A percentile compares a stretch with the other conserved stretches of the same genome.
phyloP scores from a whole-genome alignment of 2,113 vertebrate genomes.

The Pangasianodon gigas region DNA sequence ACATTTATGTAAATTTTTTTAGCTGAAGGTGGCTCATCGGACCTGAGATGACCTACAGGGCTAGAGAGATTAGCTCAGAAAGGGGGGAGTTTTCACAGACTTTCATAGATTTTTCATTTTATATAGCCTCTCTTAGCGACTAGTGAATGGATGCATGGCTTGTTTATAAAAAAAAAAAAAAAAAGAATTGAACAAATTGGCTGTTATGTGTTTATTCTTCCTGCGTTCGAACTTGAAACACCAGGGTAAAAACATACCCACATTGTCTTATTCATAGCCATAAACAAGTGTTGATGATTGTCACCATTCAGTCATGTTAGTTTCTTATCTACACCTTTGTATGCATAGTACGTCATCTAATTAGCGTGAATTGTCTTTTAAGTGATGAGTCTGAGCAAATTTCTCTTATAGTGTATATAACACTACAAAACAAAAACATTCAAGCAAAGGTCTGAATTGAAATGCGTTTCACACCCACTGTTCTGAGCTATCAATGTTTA shows the following conservation, averaged over 20 bases:
- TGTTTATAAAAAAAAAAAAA: not conserved
- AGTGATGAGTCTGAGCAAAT: not conserved
- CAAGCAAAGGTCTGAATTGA: not conserved
- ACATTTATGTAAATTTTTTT: not conserved
- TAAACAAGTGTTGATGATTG: not conserved
- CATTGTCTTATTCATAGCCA: not conserved
- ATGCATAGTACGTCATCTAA: not conserved
- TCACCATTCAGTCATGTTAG: not conserved
- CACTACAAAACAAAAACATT: not conserved
- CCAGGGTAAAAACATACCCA: not conserved
- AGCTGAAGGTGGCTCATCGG: not conserved
- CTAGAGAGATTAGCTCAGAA: not conserved
- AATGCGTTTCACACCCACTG: slow-evolving; percentile 1
- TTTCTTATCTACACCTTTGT: not conserved
- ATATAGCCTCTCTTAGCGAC: not conserved
- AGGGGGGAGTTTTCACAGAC: not conserved
- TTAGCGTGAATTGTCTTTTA: not conserved
- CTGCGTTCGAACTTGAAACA: not conserved
- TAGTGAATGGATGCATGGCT: not conserved
- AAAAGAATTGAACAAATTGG: not conserved
- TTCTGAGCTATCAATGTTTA: slow-evolving; percentile 15
- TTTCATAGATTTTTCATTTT: not conserved
- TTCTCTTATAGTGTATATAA: not conserved
- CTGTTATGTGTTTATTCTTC: not conserved
- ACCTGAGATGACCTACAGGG: not conserved